Base-by-base conservation (phyloP, 2,113 vertebrate species). In the Dasypus novemcinctus region DNA sequence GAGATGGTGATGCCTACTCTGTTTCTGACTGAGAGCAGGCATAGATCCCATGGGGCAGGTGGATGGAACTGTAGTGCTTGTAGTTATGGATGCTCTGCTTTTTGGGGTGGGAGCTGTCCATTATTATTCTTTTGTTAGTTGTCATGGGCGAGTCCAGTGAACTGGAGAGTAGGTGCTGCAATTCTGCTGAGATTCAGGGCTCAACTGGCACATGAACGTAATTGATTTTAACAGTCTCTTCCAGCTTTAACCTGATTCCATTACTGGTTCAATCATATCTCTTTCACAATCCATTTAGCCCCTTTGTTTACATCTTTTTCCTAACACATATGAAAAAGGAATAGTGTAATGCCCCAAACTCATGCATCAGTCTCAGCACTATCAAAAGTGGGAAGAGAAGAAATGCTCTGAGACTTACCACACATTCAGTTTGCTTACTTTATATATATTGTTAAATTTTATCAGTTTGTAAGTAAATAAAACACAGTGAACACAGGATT, bases 381-480 rank as follows among this genome's bases (percentile, higher is more conserved):
- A 31, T 75, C n/a, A 79, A 78, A 90, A 90, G 12, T 76, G 79
- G 27, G 43, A 52, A n/a, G 43, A 2, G 1, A 59, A 75, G 36
- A 72, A 64, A 59, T 72, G 1, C 25, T 68, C 5, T 81, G 38
- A 64, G 23, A 36, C 63, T 74, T 68, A 43, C 66, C 21, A 52
- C 9, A 57, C 5, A 20, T 7, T 61, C 57, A 41, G 12, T 64
- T 79, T 57, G 29, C 12, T 90, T 36, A 9, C 20, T 75, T 89
- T 95, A 20, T 9, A n/a, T n/a, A 11, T 68, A 46, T 64, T 63
- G 13, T 54, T 43, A 83, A 25, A 49, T 84, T 64, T 80, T 31
- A 83, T 68, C 68, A 46, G 29, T 81, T 82, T 95, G 41, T 18
- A 82, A 93, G 78, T 82, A 69, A 72, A 46, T 89, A 31, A 92